phyloP scores from a whole-genome alignment of 2,113 vertebrate species.

The Misgurnus mizolepis region DNA sequence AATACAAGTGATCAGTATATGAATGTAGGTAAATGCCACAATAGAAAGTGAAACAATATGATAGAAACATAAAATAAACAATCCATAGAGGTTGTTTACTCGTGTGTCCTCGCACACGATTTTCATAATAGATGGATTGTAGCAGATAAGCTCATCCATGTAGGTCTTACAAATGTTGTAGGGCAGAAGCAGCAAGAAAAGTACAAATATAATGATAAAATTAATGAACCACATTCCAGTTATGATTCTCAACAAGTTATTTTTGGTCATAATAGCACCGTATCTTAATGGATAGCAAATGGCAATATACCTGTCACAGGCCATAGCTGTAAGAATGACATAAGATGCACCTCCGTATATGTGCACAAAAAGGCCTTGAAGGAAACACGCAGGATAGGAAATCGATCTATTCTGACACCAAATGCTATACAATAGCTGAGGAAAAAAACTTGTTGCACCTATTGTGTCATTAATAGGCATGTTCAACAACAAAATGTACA shows the following conservation, averaged over 20 bases:
- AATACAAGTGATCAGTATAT: conserved; percentile 53
- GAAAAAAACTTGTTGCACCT: background rate
- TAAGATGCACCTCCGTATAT: background rate
- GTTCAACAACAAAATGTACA: conserved; percentile 5
- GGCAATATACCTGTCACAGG: conserved; percentile 16
- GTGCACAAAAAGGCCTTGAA: conserved; percentile 1
- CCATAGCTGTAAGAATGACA: conserved; percentile 12
- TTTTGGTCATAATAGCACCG: conserved; percentile 63
- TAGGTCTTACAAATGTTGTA: conserved; percentile 64
- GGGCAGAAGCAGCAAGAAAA: conserved; percentile 68
- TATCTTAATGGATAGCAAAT: background rate
- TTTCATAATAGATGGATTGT: conserved; percentile 65
- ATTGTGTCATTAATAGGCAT: background rate
- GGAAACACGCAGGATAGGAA: background rate
- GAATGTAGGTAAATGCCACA: conserved; percentile 61
- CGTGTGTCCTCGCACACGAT: conserved; percentile 61
- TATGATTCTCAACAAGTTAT: conserved; percentile 59
- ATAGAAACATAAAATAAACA: conserved; percentile 57
- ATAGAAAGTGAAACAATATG: background rate
- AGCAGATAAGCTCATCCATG: conserved; percentile 64
- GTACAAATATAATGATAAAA: conserved; percentile 56
- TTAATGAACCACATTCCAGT: conserved; percentile 56
- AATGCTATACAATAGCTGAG: background rate
- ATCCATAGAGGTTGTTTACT: background rate
- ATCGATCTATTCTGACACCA: conserved; percentile 2